Evolutionary conservation across 2,888 invertebrate genomes (phyloP).

Genomic region (Athripsodes cinereus): DNA sequence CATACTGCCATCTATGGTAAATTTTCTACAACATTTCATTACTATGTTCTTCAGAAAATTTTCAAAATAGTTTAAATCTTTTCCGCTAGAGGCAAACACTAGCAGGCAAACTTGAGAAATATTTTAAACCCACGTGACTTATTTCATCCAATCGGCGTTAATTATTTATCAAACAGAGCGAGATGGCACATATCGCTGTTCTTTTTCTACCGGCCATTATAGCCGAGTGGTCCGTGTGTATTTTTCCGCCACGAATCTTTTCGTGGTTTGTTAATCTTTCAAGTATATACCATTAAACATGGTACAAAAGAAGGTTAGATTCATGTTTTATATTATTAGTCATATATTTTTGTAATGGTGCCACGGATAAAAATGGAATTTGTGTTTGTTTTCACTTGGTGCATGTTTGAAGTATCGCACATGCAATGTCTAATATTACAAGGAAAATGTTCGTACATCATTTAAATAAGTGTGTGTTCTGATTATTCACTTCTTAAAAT

Average conservation of each 20-base stretch:
- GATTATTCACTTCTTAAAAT: too few relatives aligned
- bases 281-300: conserved; percentile 44
- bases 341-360: conserved; percentile 4
- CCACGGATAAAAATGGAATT: neutral
- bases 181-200: conserved; percentile 15
- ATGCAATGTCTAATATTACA: too few relatives aligned
- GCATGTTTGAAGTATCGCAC: conserved; percentile 11
- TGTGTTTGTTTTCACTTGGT: conserved; percentile 8
- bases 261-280: conserved; percentile 48
- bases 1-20: too few relatives aligned
- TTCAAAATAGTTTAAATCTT: neutral
- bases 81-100: neutral
- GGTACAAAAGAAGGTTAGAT: conserved; percentile 55
- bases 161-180: conserved; percentile 6
- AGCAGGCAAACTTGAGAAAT: neutral
- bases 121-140: conserved; percentile 4
- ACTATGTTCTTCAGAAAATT: too few relatives aligned
- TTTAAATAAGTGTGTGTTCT: too few relatives aligned
- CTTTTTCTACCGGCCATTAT: conserved; percentile 50
- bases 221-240: conserved; percentile 47
- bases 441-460: too few relatives aligned
- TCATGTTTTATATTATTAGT: conserved; percentile 10
- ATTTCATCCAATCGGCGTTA: conserved; percentile 6
- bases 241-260: conserved; percentile 46
- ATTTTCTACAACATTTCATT: too few relatives aligned